Base-by-base conservation (phyloP, 2,797 vertebrate species). In the Hypotaenidia okinawae region DNA sequence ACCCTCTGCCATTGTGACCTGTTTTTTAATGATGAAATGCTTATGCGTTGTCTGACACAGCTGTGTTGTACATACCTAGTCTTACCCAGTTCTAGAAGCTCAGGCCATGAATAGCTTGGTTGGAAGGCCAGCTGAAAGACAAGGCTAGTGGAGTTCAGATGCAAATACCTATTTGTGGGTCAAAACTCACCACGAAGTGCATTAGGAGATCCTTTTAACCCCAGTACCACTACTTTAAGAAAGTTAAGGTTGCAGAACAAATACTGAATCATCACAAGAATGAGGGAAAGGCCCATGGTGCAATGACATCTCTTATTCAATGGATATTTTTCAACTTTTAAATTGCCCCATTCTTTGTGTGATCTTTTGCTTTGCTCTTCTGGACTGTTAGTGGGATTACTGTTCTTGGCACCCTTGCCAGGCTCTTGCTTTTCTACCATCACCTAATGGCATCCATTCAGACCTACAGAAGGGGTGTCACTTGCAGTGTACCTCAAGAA, bases 271-370 rank as follows among this genome's bases (percentile, higher is more conserved):
- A 54, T 43, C 25, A 41, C 5, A 13, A 37, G 35, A 68, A 63
- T 16, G 17, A 54, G 14, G 35, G 14, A 28, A 82, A 67, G 45
- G 3, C 27, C 21, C 47, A 12, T n/a, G 11, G 11, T 76, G 24
- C 12, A 57, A 64, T 68, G 17, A 25, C 6, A 28, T 39, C 9
- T 32, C 28, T 17, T 10, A 68, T 67, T 69, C 58, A 82, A 66
- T 24, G 7, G 10, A 1, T 39, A 27, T 64, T 73, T 83, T 84
- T 74, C 41, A 61, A 41, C 13, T 61, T 84, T 23, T 54, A 62
- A 52, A 61, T 19, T n/a, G 5, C 24, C 35, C 0, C 23, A 5
- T 51, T 74, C 39, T 37, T 16, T 51, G 18, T 0, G 0, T 28
- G 13, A 51, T 58, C 33, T 25, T 69, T 37, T n/a, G 39, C 27